Evolutionary conservation across 2,888 invertebrate species (phyloP), one percentile per base, ranked within the genome.

Genomic region (Asteroscopus sphinx): DNA sequence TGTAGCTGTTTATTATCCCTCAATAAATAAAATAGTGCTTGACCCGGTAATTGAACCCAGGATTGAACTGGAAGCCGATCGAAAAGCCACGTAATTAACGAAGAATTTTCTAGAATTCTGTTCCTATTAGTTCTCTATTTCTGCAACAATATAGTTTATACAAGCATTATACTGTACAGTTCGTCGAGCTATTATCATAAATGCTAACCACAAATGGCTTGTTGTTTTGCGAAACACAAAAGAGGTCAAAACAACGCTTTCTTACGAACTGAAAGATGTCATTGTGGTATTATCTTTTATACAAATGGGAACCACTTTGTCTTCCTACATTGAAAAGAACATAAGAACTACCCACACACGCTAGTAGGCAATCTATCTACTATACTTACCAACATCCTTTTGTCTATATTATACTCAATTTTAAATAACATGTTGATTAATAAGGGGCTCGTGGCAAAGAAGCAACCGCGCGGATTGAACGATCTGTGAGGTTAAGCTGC

Each of bases 251-350:
- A 55, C 21, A 55, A 39, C n/a, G 21, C n/a, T 45, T 47, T 28
- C 40, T 51, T 46, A 46, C 13, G 35, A 53, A 56, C 15, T 36
- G 56, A 49, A 32, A 59, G 42, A 55, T 53, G 40, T 57, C 41
- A 47, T 55, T 61, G 45, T 45, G 21, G 26, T 61, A 54, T 68
- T 73, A 68, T 69, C 41, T 49, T 39, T 72, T 37, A 45, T 17
- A 28, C 49, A 35, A 53, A 67, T 35, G 40, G 30, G 32, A 48
- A 54, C 44, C 41, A 42, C 49, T 61, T 68, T 63, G 47, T 54
- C 41, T 67, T 47, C 21, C 39, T 39, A 12, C 6, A 36, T 39
- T 28, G 6, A 35, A 35, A 36, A 47, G 9, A 59, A 42, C 6
- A 16, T 16, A 37, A 11, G 51, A 51, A 35, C 39, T 52, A 13